Percentiles rank a stretch among this genome's conserved stretches.
Conservation (phyloP, 2,888 invertebrate species). For the Steinernema hermaphroditum region DNA sequence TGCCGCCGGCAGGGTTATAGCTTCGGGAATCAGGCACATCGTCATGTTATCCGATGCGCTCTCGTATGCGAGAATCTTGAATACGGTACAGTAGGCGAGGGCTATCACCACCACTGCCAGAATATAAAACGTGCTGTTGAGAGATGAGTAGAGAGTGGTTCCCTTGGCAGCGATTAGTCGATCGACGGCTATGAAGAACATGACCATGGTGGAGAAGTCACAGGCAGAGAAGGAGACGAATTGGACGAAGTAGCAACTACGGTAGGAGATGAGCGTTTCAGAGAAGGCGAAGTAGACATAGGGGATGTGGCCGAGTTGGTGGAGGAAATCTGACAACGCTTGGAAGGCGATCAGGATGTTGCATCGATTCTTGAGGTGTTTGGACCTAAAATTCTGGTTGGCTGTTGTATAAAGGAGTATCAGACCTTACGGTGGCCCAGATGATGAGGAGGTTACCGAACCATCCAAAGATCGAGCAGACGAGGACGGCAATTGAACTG, state of each 20-base stretch:
- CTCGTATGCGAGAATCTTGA: neutral
- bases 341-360: conserved; percentile 2
- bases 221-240: neutral
- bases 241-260: neutral
- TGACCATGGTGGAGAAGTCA: neutral
- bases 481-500: too few species aligned
- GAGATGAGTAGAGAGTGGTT: neutral
- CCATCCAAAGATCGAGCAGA: neutral
- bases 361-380: neutral
- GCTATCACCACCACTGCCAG: neutral
- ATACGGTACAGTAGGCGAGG: neutral
- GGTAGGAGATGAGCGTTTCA: neutral
- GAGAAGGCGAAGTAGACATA: neutral
- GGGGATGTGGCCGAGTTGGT: neutral
- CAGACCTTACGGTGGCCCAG: neutral
- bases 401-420: too few species aligned
- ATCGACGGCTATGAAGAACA: neutral
- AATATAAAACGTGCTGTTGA: neutral
- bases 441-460: neutral
- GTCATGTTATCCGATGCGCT: neutral
- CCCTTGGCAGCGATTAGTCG: neutral
- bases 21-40: neutral
- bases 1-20: neutral
- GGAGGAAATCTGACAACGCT: neutral
- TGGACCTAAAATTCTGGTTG: neutral